A percentile compares a stretch with the other conserved stretches of the same genome.
phyloP scores from a whole-genome alignment of 2,113 vertebrate species.

The Ophiodon elongatus region DNA sequence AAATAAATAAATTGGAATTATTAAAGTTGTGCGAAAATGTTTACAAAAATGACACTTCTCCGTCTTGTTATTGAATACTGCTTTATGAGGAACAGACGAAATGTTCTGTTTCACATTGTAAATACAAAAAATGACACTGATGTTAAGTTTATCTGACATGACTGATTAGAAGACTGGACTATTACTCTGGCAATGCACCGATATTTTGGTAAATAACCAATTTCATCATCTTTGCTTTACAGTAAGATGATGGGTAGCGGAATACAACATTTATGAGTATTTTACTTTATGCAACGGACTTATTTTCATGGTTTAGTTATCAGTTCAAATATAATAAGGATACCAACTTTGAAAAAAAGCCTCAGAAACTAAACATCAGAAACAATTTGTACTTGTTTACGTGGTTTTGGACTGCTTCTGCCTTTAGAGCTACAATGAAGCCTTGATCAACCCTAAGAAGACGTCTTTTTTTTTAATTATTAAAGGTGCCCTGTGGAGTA shows the following conservation, averaged over 20 bases:
- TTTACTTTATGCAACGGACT: conserved; percentile 1
- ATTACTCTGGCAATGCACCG: not conserved
- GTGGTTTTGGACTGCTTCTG: not conserved
- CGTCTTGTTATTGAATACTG: not conserved
- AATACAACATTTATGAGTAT: not conserved
- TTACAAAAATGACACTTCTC: too few relatives aligned
- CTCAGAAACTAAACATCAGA: not conserved
- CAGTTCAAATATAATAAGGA: not conserved
- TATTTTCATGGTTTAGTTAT: conserved; percentile 2
- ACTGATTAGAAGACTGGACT: not conserved
- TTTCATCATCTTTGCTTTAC: not conserved
- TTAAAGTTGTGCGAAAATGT: not conserved
- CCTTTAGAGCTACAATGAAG: not conserved
- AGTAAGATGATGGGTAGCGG: not conserved
- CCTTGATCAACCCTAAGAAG: not conserved
- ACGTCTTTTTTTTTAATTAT: not conserved
- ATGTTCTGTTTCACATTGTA: not conserved
- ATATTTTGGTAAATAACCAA: not conserved
- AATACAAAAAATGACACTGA: not conserved
- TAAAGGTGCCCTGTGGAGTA: conserved; percentile 28
- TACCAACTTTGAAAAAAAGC: conserved; percentile 1
- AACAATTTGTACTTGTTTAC: not conserved
- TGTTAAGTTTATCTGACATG: not conserved
- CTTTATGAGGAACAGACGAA: not conserved
- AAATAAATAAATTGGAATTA: not conserved